Conservation (phyloP, 2,888 invertebrate genomes). For the Orthosia incerta region DNA sequence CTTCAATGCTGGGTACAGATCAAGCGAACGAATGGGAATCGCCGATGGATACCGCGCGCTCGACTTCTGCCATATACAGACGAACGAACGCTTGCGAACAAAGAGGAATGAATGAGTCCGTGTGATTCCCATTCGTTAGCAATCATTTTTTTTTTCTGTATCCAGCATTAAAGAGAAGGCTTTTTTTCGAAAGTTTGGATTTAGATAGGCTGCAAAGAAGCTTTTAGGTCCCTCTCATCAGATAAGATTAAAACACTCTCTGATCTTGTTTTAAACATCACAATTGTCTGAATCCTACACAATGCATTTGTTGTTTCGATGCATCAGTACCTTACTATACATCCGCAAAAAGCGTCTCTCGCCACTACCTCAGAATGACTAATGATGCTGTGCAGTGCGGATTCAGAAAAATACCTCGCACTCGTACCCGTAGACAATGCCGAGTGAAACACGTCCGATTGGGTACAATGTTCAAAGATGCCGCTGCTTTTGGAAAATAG, state of each 20-base stretch:
- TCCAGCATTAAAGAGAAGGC: neutral
- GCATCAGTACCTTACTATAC: conserved; percentile 69
- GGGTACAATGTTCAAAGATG: conserved; percentile 59
- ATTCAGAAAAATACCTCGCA: conserved; percentile 84
- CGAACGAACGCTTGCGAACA: neutral
- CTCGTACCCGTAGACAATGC: conserved; percentile 79
- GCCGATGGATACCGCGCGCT: neutral
- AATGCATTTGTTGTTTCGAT: conserved; percentile 67
- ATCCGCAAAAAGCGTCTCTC: conserved; percentile 81
- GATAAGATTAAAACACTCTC: too few species aligned
- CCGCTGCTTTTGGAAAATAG: conserved; percentile 44
- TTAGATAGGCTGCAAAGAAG: too few species aligned
- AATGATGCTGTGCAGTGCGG: conserved; percentile 81
- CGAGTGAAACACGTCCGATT: conserved; percentile 82
- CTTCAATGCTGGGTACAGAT: neutral
- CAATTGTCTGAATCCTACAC: too few species aligned
- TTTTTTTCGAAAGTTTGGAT: too few species aligned
- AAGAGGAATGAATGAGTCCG: neutral
- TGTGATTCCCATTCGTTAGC: neutral
- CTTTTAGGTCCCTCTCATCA: too few species aligned
- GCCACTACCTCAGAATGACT: conserved; percentile 81
- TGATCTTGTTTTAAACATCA: too few species aligned
- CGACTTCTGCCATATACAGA: neutral
- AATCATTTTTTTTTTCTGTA: neutral
- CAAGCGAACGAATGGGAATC: neutral